A percentile compares a stretch with the other conserved stretches of the same genome.
Conservation (phyloP, 2,797 vertebrate genomes). For the Xenopus petersii region DNA sequence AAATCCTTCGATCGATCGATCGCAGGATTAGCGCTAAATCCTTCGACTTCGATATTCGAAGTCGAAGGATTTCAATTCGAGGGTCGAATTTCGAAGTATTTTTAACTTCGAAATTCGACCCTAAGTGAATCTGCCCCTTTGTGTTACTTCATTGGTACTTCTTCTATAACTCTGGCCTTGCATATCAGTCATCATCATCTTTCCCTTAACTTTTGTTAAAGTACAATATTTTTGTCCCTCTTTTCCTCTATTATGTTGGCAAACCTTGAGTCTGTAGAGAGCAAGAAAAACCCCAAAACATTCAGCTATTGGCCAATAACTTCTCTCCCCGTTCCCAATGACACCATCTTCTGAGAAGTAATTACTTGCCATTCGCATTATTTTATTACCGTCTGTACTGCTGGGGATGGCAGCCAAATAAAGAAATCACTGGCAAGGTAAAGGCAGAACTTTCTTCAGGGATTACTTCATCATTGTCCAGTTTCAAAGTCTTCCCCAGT, state of each 20-base stretch:
- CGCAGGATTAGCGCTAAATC: too few species aligned
- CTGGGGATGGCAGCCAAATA: conserved; percentile 26
- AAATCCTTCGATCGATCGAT: too few species aligned
- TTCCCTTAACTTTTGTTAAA: background rate
- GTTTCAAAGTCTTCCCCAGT: conserved; percentile 30
- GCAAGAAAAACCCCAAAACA: background rate
- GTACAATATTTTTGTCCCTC: conserved; percentile 4
- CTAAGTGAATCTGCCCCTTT: too few species aligned
- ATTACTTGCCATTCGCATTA: conserved; percentile 26
- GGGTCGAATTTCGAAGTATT: too few species aligned
- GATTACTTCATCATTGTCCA: conserved; percentile 46
- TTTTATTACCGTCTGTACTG: conserved; percentile 32
- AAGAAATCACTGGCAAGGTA: conserved; percentile 27
- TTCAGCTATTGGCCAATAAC: conserved; percentile 39
- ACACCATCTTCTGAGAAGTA: conserved; percentile 38
- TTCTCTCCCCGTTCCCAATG: conserved; percentile 32
- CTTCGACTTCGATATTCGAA: too few species aligned
- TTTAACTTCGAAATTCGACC: too few species aligned
- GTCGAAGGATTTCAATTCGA: too few species aligned
- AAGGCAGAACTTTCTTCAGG: conserved; percentile 22
- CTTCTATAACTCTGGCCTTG: background rate
- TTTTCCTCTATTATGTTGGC: conserved; percentile 10
- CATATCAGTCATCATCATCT: background rate
- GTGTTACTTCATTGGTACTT: too few species aligned
- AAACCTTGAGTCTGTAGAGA: conserved; percentile 16